Evolutionary conservation across 1,140 invertebrate genomes (phyloP), one percentile per base, ranked within the genome.

Genomic region (Drosophila simulans): DNA sequence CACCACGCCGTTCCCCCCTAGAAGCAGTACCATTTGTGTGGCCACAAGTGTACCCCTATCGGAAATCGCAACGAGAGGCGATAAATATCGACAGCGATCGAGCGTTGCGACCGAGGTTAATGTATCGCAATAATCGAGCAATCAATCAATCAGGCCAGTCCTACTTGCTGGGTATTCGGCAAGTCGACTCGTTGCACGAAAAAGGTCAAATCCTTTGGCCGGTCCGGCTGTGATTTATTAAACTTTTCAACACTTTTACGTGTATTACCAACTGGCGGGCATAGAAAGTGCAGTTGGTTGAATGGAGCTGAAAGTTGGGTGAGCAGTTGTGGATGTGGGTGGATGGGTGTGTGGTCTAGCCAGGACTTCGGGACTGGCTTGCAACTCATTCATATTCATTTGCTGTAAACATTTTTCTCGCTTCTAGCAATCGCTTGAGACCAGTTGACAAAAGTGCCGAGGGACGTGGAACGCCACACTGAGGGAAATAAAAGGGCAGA

Each of bases 201-300:
- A 31, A 34, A 25, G 55, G 31, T 46, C 55, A 34, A 35, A 31
- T 25, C 57, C 42, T 37, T n/a, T 27, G 15, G 34, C n/a, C 25
- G n/a, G 12, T 12, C 15, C 59, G 31, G 42, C 73, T 66, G 48
- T 71, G 82, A 85, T 85, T 85, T 80, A 86, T 85, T 80, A 79
- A 53, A 65, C 58, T 78, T 74, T 85, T 80, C 63, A 85, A 80
- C 81, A 84, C 81, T 79, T 79, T 84, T 77, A 49, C 25, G 22
- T 49, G 46, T 27, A 27, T 31, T 27, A 64, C 25, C n/a, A 8
- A 15, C 27, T 5, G 20, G 25, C n/a, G 20, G 27, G 17, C n/a
- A 15, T 34, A 39, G 39, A 48, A 34, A 55, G n/a, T 52, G 60
- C 64, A 64, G 40, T 62, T n/a, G 35, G 8, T 4, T 64, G 55